phyloP scores from a whole-genome alignment of 1,140 invertebrate species.

The Drosophila arizonae region DNA sequence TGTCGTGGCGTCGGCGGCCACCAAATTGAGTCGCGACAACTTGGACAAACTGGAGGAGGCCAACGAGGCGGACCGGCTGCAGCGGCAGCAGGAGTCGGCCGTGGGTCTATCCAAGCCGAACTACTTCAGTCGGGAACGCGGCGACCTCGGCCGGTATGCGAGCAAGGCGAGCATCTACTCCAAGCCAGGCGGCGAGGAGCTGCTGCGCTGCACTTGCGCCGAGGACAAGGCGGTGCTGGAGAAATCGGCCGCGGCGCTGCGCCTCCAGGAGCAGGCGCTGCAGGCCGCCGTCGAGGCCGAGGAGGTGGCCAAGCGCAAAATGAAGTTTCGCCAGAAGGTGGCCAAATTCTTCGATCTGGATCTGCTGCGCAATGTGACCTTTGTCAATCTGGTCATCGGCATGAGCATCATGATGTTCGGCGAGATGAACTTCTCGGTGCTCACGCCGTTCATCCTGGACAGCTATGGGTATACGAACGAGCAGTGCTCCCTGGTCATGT shows the following conservation, averaged over 20 bases:
- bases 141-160: constrained; percentile 64
- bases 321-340: constrained; percentile 84
- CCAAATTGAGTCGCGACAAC: constrained; percentile 59
- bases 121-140: constrained; percentile 83
- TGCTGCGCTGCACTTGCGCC: constrained; percentile 67
- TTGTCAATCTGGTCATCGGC: constrained; percentile 87
- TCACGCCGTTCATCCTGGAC: constrained; percentile 87
- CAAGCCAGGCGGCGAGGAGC: constrained; percentile 45
- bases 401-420: constrained; percentile 87
- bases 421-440: constrained; percentile 88
- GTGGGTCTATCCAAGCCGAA: constrained; percentile 63
- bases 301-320: constrained; percentile 63
- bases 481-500: constrained; percentile 86
- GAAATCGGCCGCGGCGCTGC: constrained; percentile 56
- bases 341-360: constrained; percentile 87
- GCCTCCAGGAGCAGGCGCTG: constrained; percentile 26
- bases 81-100: constrained; percentile 60
- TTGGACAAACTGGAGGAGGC: constrained; percentile 44
- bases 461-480: constrained; percentile 85
- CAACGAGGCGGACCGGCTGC: constrained; percentile 10
- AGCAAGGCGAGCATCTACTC: constrained; percentile 71
- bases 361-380: constrained; percentile 86
- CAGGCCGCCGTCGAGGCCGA: constrained; percentile 43
- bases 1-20: background rate
- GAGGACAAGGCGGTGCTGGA: constrained; percentile 68